Evolutionary conservation across 2,113 vertebrate genomes (phyloP).

Genomic region (Poeciliopsis occidentalis): DNA sequence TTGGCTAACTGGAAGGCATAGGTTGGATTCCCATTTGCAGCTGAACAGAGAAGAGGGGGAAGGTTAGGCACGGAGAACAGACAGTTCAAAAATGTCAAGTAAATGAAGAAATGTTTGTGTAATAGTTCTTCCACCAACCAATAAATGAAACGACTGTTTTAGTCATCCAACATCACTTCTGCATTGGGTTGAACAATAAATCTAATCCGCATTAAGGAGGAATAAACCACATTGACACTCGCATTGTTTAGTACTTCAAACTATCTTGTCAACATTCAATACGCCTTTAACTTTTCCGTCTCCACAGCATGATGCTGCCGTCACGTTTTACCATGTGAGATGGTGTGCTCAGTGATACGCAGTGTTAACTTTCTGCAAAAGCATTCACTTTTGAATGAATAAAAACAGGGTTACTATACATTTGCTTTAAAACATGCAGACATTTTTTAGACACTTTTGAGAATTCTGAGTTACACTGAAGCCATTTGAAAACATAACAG

Average conservation of each 20-base stretch:
- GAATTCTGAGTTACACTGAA: no score
- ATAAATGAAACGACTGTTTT: neutral
- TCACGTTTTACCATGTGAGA: no score
- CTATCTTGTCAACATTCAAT: neutral
- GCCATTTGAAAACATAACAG: no score
- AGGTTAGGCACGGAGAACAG: neutral
- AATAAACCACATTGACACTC: neutral
- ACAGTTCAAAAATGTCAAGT: neutral
- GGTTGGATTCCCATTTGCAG: conserved; percentile 68
- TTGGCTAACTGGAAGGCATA: conserved; percentile 71
- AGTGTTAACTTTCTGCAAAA: no score
- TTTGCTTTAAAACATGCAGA: no score
- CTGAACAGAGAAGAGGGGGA: conserved; percentile 34
- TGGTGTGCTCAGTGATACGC: no score
- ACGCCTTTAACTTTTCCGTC: no score
- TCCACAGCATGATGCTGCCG: no score
- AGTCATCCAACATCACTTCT: neutral
- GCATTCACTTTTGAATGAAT: no score
- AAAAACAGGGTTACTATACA: no score
- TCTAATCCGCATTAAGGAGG: neutral
- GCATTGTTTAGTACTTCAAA: neutral
- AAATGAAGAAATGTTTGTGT: neutral
- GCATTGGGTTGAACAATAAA: neutral
- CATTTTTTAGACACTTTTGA: no score
- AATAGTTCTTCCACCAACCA: neutral